A percentile compares a stretch with the other conserved stretches of the same genome.
Evolutionary conservation across 2,113 vertebrate species (phyloP).

Genomic region (Saguinus midas): DNA sequence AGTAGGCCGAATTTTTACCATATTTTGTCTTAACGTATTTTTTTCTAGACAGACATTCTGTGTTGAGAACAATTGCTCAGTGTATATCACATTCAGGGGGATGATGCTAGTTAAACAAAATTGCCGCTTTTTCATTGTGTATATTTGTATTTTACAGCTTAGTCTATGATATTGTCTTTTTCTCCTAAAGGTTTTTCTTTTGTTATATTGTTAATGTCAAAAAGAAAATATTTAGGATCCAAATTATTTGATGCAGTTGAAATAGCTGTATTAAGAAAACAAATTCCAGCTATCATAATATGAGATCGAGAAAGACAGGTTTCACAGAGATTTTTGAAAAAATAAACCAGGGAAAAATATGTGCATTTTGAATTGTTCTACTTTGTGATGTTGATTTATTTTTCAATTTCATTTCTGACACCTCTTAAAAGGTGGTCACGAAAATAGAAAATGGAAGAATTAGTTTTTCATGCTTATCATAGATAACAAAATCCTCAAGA

Average conservation of each 20-base stretch:
- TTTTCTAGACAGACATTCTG: background rate
- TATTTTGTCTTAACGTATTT: background rate
- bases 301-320: background rate
- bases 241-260: background rate
- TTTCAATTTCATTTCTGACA: slow-evolving; percentile 26
- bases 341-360: background rate
- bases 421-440: background rate
- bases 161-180: background rate
- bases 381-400: slow-evolving; percentile 47
- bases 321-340: background rate
- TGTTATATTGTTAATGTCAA: background rate
- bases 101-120: background rate
- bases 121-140: background rate
- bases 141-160: background rate
- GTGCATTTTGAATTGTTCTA: slow-evolving; percentile 25
- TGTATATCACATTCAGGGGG: background rate
- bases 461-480: slow-evolving; percentile 18
- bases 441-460: slow-evolving; percentile 44
- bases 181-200: background rate
- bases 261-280: background rate
- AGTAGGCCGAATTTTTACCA: background rate
- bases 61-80: background rate
- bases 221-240: background rate
- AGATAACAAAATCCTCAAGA: slow-evolving; percentile 49
- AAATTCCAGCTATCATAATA: background rate